phyloP scores from a whole-genome alignment of 2,888 invertebrate species.

The Dioctria rufipes region DNA sequence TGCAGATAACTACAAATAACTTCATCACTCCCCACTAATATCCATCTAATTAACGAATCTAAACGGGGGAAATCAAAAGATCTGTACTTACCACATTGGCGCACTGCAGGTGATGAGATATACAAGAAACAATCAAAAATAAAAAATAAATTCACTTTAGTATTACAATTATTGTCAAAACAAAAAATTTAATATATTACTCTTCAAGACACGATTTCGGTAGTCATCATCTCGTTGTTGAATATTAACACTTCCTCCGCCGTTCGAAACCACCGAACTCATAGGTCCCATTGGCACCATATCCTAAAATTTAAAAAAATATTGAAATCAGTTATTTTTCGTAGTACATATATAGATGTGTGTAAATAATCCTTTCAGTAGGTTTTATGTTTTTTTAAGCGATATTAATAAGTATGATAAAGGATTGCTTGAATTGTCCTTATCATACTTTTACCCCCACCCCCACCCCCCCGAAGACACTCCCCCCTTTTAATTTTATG shows the following conservation, averaged over 20 bases:
- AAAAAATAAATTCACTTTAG: slow-evolving; percentile 48
- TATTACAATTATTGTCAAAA: neutral
- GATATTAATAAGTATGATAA: no score
- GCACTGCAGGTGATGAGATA: slow-evolving; percentile 53
- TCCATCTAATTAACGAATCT: slow-evolving; percentile 2
- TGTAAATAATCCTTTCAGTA: no score
- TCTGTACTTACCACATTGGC: slow-evolving; percentile 56
- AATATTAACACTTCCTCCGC: slow-evolving; percentile 67
- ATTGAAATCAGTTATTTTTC: neutral
- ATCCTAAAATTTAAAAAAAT: slow-evolving; percentile 63
- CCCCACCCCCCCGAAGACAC: no score
- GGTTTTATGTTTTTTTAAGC: no score
- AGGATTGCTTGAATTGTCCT: no score
- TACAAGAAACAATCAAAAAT: slow-evolving; percentile 53
- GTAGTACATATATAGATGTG: no score
- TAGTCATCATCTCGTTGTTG: slow-evolving; percentile 70
- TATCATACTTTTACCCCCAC: no score
- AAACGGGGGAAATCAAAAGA: neutral
- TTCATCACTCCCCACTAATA: slow-evolving; percentile 21
- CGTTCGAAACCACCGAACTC: slow-evolving; percentile 67
- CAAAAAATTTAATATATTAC: slow-evolving; percentile 2
- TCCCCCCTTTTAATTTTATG: no score
- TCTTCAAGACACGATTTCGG: slow-evolving; percentile 68
- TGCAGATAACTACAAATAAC: slow-evolving; percentile 10
- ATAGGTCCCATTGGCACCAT: slow-evolving; percentile 71